Percentiles rank a stretch among this genome's conserved stretches.
phyloP scores from a whole-genome alignment of 2,888 invertebrate genomes.

The Smittia aterrima region DNA sequence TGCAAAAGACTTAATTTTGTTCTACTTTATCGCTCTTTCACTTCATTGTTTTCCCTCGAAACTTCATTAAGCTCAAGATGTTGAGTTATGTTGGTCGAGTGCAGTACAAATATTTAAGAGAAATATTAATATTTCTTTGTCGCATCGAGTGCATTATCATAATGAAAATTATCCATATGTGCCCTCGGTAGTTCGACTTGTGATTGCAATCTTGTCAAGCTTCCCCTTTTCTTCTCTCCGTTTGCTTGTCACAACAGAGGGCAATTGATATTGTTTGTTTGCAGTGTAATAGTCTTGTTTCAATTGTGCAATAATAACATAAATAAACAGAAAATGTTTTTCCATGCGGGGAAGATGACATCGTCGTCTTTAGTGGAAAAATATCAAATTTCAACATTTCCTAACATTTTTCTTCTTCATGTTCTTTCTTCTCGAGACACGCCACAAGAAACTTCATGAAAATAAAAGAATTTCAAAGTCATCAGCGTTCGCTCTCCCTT shows the following conservation, averaged over 20 bases:
- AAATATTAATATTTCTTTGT: constrained; percentile 23
- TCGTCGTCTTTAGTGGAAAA: background rate
- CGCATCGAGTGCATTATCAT: constrained; percentile 16
- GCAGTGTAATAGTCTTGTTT: constrained; percentile 39
- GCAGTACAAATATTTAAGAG: background rate
- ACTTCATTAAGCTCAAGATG: no score
- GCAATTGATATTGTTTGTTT: constrained; percentile 37
- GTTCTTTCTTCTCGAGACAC: background rate
- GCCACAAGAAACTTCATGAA: background rate
- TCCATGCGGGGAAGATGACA: background rate
- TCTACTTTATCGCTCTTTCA: background rate
- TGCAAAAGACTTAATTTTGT: constrained; percentile 4
- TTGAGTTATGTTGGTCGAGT: background rate
- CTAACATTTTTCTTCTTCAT: no score
- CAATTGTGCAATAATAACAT: constrained; percentile 38
- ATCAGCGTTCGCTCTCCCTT: constrained; percentile 14
- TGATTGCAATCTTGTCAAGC: constrained; percentile 2
- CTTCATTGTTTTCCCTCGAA: background rate
- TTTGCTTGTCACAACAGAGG: constrained; percentile 11
- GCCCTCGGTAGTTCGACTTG: background rate
- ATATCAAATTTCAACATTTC: constrained; percentile 4
- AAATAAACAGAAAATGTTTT: constrained; percentile 30
- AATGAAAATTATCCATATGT: constrained; percentile 38
- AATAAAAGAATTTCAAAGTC: constrained; percentile 12
- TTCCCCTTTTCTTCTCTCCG: background rate